A percentile compares a stretch with the other conserved stretches of the same genome.
phyloP scores from a whole-genome alignment of 2,113 vertebrate species.

The Trematomus loennbergii region DNA sequence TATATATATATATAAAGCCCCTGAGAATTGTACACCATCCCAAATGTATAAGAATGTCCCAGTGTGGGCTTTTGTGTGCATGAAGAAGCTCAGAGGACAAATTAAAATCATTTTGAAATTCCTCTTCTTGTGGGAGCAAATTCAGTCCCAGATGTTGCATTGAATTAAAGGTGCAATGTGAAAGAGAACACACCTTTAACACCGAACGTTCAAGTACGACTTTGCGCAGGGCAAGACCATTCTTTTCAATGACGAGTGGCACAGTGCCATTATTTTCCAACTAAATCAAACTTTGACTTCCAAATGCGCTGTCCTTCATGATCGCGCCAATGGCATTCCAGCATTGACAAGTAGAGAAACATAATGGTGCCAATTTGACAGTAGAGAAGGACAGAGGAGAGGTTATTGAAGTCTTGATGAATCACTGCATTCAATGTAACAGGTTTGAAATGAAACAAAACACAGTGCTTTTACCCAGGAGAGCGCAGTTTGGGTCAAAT shows the following conservation, averaged over 20 bases:
- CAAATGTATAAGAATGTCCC: conserved; percentile 12
- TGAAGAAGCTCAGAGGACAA: neutral
- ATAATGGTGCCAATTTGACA: neutral
- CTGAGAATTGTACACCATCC: conserved; percentile 23
- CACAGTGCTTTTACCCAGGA: too few relatives aligned
- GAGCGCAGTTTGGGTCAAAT: too few relatives aligned
- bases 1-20: conserved; percentile 13
- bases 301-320: neutral
- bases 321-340: neutral
- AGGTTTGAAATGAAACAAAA: neutral
- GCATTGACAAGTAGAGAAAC: neutral
- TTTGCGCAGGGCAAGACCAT: neutral
- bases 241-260: conserved; percentile 3
- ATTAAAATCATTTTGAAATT: neutral
- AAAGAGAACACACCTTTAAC: neutral
- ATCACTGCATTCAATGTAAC: neutral
- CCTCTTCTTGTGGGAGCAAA: conserved; percentile 2
- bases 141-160: neutral
- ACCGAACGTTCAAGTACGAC: neutral
- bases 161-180: conserved; percentile 8
- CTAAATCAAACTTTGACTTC: neutral
- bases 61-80: neutral
- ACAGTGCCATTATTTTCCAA: neutral
- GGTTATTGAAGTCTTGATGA: neutral
- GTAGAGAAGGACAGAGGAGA: neutral